Conservation (phyloP, 2,113 vertebrate genomes). For the Struthidea cinerea region DNA sequence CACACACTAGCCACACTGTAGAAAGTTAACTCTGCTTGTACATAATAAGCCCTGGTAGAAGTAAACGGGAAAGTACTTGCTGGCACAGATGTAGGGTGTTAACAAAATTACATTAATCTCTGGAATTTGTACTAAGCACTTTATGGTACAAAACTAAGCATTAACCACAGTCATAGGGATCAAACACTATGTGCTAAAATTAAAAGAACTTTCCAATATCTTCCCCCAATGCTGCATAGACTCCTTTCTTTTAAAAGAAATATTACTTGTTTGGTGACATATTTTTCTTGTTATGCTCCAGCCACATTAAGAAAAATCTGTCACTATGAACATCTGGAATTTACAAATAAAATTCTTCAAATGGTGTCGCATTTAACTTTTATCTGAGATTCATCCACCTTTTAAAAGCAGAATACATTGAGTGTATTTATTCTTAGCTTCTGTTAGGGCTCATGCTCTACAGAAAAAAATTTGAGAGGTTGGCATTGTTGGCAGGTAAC, state of each 20-base stretch:
- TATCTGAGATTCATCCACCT: neutral
- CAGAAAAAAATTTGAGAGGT: neutral
- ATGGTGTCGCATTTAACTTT: neutral
- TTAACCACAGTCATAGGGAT: neutral
- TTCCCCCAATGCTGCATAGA: neutral
- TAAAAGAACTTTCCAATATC: neutral
- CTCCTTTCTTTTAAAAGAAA: neutral
- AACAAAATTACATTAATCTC: neutral
- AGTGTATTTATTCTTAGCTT: neutral
- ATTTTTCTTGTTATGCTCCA: neutral
- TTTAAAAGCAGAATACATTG: neutral
- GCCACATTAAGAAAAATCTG: neutral
- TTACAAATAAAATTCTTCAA: neutral
- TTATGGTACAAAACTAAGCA: neutral
- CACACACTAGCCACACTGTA: neutral
- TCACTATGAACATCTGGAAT: neutral
- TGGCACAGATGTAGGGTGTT: neutral
- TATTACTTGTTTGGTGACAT: neutral
- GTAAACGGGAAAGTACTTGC: neutral
- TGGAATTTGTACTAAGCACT: neutral
- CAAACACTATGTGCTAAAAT: neutral
- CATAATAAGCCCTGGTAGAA: neutral
- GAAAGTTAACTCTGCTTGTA: neutral
- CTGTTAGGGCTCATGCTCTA: neutral
- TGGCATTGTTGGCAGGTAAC: neutral